phyloP scores from a whole-genome alignment of 2,797 vertebrate species.

The Scomberomorus guttatus region DNA sequence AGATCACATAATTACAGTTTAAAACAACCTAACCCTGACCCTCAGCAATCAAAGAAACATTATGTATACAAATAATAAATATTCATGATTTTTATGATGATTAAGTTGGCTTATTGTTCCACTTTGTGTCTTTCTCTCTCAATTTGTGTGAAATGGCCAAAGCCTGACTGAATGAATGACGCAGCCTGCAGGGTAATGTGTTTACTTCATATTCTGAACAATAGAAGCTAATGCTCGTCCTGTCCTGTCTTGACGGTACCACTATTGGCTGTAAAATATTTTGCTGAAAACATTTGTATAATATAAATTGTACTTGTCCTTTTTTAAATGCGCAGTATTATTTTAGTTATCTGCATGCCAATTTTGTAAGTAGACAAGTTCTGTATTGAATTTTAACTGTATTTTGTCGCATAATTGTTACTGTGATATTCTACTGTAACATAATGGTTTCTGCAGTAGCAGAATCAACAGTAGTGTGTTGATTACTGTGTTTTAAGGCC shows the following conservation, averaged over 20 bases:
- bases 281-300: background rate
- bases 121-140: background rate
- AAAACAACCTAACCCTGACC: background rate
- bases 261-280: background rate
- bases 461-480: no score
- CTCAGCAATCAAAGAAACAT: background rate
- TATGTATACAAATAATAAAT: constrained; percentile 2
- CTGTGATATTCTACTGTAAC: no score
- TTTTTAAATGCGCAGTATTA: no score
- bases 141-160: background rate
- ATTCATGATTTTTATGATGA: constrained; percentile 4
- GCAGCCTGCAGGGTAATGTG: background rate
- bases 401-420: no score
- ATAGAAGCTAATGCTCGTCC: background rate
- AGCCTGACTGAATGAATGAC: background rate
- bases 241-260: background rate
- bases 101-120: background rate
- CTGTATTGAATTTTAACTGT: no score
- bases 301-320: background rate
- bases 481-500: no score
- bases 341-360: no score
- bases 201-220: background rate
- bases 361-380: no score
- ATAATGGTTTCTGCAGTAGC: no score
- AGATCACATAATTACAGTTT: constrained; percentile 5